These are phyloP conservation scores for Trichoplusia ni DNA, from an alignment of 1,140 invertebrate species.

Conservation along the genomic window DNA sequence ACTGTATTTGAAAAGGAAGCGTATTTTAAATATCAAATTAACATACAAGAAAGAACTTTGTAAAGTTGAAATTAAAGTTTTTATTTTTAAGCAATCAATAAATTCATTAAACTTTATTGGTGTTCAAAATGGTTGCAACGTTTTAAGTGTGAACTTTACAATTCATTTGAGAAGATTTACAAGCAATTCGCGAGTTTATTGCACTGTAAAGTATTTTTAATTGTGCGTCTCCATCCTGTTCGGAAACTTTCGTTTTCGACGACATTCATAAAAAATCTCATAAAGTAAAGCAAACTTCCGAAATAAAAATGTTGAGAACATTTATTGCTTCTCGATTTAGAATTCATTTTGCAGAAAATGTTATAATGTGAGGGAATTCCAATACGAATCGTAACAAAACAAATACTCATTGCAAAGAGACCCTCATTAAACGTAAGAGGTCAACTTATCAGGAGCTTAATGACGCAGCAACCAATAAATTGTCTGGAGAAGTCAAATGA, in stretches of 20 bases:
- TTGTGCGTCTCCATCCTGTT: conserved; percentile 36
- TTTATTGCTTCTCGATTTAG: too few species aligned
- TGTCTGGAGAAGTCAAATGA: neutral
- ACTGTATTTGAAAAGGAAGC: too few species aligned
- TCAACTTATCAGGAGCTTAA: neutral
- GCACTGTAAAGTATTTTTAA: conserved; percentile 47
- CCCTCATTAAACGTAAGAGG: neutral
- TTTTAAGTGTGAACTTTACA: conserved; percentile 17
- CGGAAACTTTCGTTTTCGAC: conserved; percentile 32
- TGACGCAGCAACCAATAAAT: neutral
- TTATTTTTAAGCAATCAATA: too few species aligned
- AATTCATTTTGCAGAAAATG: too few species aligned
- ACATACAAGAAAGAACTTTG: too few species aligned
- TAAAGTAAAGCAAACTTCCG: conserved; percentile 26
- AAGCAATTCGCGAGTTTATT: conserved; percentile 44
- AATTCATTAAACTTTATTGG: conserved; percentile 25
- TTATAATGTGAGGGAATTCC: too few species aligned
- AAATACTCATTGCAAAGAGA: neutral
- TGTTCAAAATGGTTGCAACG: conserved; percentile 11
- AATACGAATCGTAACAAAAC: too few species aligned
- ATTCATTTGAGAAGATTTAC: conserved; percentile 39
- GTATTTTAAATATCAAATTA: too few species aligned
- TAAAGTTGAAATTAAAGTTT: too few species aligned
- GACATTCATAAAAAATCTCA: conserved; percentile 30
- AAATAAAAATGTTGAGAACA: too few species aligned